These are phyloP conservation scores for Yponomeuta cagnagella DNA, from an alignment of 2,888 invertebrate genomes.

Conservation along the genomic window DNA sequence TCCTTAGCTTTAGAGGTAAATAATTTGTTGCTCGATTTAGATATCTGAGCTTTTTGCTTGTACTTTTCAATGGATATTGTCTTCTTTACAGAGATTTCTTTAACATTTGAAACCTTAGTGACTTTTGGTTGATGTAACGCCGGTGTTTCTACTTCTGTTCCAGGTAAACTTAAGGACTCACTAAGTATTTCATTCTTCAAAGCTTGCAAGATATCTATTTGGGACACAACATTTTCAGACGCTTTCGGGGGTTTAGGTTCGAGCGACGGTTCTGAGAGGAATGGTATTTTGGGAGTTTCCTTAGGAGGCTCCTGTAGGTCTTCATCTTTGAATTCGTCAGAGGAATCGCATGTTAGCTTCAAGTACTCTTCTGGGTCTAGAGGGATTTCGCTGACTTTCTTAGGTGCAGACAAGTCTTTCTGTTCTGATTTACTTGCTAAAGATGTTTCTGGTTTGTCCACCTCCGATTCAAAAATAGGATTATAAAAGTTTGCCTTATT, in stretches of 20 bases:
- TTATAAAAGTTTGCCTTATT: conserved; percentile 52
- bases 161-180: conserved; percentile 44
- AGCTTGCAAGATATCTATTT: conserved; percentile 68
- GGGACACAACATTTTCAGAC: conserved; percentile 44
- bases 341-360: background rate
- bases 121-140: conserved; percentile 62
- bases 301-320: conserved; percentile 14
- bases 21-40: background rate
- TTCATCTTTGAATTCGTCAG: background rate
- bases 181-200: conserved; percentile 65
- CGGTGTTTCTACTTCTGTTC: conserved; percentile 44
- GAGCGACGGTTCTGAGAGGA: conserved; percentile 38
- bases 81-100: conserved; percentile 52
- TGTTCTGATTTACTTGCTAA: background rate
- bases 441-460: conserved; percentile 14
- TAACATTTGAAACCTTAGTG: conserved; percentile 50
- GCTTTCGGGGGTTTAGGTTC: conserved; percentile 33
- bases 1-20: conserved; percentile 24
- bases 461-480: conserved; percentile 27
- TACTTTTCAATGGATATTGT: conserved; percentile 69
- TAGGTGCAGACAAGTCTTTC: background rate
- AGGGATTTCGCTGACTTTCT: background rate
- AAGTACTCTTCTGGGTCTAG: conserved; percentile 5
- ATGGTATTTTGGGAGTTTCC: conserved; percentile 41
- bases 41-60: conserved; percentile 44